Evolutionary conservation across 2,888 invertebrate species (phyloP), one percentile per base, ranked within the genome.

Genomic region (Chloromyia formosa): DNA sequence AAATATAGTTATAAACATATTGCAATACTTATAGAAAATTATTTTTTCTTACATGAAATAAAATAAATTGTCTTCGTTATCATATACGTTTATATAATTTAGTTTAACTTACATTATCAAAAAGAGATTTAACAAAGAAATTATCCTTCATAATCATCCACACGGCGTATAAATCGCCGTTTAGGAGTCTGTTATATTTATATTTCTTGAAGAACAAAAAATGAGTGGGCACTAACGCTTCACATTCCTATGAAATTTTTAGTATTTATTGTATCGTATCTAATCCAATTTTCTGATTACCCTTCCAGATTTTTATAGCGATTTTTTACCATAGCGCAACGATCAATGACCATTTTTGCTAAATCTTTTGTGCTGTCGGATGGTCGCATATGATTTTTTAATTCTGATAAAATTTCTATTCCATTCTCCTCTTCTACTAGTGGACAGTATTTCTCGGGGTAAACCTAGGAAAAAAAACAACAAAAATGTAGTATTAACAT

Each of bases 391-490:
- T 92, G 89, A 10, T 84, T 82, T 16, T 93, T 85, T 69, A 94
- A 84, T 77, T 90, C 89, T 75, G 89, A 86, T 56, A 98, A 87
- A 76, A 96, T 87, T 54, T 87, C 87, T 69, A 96, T 83, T 0
- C 98, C 98, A 45, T 93, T 93, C 86, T 98, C 98, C 60, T 90
- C 89, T 80, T 93, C 92, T 60, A 98, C 91, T 81, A 97, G 88
- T 77, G 89, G 87, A 85, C 97, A 98, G 87, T 98, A 98, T 86
- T 97, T 97, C 75, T 92, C 91, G 54, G 96, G 85, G 80, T 86
- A 86, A 1, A 86, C 85, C 96, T 97, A 85, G 4, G 77, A 75
- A 35, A 14, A 23, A 87, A 87, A 77, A 18, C 9, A 74, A 77
- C 78, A 78, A 62, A 69, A 69, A 75, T 35, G 45, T 60, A n/a